Evolutionary conservation across 2,888 invertebrate genomes (phyloP).

Genomic region (Lobophora halterata): DNA sequence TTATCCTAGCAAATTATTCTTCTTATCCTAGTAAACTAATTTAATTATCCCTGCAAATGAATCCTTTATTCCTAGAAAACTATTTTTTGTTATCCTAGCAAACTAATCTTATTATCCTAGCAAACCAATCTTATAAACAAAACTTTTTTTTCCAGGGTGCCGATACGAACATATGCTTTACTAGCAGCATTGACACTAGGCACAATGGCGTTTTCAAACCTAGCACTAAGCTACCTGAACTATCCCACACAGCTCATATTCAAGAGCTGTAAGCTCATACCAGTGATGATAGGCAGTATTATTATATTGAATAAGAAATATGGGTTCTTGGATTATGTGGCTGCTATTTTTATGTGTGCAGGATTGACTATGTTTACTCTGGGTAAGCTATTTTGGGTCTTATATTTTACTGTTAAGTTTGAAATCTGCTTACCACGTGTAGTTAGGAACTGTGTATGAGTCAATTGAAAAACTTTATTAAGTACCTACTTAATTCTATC

Average conservation of each 20-base stretch:
- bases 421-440: too few species aligned
- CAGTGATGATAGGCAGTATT: conserved; percentile 96
- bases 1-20: too few species aligned
- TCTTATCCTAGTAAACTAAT: too few species aligned
- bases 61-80: too few species aligned
- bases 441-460: too few species aligned
- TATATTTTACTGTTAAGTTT: too few species aligned
- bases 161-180: conserved; percentile 88
- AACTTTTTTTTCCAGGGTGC: conserved; percentile 84
- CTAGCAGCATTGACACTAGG: conserved; percentile 94
- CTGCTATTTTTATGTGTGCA: conserved; percentile 92
- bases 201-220: conserved; percentile 98
- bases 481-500: too few species aligned
- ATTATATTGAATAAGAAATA: conserved; percentile 95
- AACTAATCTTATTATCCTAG: too few species aligned
- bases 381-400: conserved; percentile 79
- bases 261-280: conserved; percentile 98
- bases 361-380: conserved; percentile 95
- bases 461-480: too few species aligned
- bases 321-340: conserved; percentile 89
- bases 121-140: background rate
- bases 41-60: too few species aligned
- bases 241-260: conserved; percentile 99
- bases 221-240: conserved; percentile 95
- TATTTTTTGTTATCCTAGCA: too few species aligned